phyloP scores from a whole-genome alignment of 2,888 invertebrate species.

The Phoenoteleia sp. region DNA sequence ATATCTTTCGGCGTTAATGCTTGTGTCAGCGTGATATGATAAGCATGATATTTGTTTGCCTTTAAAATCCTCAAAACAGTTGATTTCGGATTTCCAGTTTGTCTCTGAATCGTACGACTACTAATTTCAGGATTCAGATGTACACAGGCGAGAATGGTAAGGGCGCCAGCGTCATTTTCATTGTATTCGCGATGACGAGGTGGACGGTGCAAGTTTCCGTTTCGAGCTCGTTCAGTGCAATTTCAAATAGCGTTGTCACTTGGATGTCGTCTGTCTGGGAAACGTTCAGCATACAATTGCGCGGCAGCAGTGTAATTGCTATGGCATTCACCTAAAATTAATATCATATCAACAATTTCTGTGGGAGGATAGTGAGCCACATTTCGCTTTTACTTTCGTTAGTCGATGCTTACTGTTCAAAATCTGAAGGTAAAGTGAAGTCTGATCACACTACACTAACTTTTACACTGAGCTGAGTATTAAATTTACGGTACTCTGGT shows the following conservation, averaged over 20 bases:
- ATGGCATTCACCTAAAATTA: not conserved
- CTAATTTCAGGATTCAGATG: conserved; percentile 57
- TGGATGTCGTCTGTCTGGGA: no score
- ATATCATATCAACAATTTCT: no score
- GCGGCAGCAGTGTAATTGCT: conserved; percentile 7
- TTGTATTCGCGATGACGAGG: conserved; percentile 29
- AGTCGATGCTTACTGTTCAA: no score
- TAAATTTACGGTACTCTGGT: no score
- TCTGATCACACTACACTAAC: no score
- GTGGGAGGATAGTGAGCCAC: no score
- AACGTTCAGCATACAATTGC: conserved; percentile 14
- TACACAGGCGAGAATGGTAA: conserved; percentile 37
- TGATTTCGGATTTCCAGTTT: conserved; percentile 46
- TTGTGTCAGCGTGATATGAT: conserved; percentile 49
- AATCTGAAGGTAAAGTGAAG: no score
- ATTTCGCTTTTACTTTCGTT: no score
- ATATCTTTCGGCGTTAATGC: conserved; percentile 16
- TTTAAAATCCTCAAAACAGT: conserved; percentile 48
- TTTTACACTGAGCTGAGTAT: no score
- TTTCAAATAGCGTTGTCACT: conserved; percentile 12
- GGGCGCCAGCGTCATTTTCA: conserved; percentile 37
- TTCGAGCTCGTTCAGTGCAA: conserved; percentile 15
- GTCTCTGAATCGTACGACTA: conserved; percentile 43
- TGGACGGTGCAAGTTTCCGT: conserved; percentile 9
- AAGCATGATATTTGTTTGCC: no score